Base-by-base conservation (phyloP, 2,888 invertebrate species). In the Megalurothrips usitatus region DNA sequence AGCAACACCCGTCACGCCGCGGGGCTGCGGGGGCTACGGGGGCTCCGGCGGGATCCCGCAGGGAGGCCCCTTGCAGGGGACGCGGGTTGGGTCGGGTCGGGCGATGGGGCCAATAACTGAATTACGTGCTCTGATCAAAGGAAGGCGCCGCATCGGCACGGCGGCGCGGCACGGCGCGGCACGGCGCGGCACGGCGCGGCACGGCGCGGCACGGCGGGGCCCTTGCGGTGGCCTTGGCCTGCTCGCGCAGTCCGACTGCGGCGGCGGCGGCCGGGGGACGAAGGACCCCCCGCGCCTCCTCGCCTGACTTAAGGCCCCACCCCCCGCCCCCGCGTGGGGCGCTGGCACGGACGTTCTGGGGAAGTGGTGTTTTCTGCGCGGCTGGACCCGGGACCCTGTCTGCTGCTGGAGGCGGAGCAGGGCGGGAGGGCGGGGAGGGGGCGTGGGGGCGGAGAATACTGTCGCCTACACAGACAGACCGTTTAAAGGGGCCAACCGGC, bases 61-160 rank as follows among this genome's bases (percentile, higher is more conserved):
- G n/a, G 34, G 34, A 43, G 34, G 34, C 34, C 34, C 34, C 34
- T 6, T 4, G 34, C 34, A 43, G 34, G 34, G 34, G n/a, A n/a
- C n/a, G n/a, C n/a, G n/a, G 58, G 58, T 8, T 58, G 58, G 58
- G 19, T n/a, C 58, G 58, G 58, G 6, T 17, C 14, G 17, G 58
- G 63, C 58, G 63, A 52, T 58, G 43, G 58, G 49, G 80, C 58
- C 52, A 43, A 49, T 80, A 52, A 43, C 80, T n/a, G 80, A 80
- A 80, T 58, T 80, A 43, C 49, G 63, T 12, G 48, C 80, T 26
- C n/a, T 58, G 63, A 58, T 80, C 68, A 75, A 75, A 75, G 68
- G 58, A 58, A 19, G 58, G 58, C 6, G 34, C 34, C 3, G 34
- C 34, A 43, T 43, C 34, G 34, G 34, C 6, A 43, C 34, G 34